phyloP scores from a whole-genome alignment of 2,797 vertebrate species.

The Bovichtus variegatus region DNA sequence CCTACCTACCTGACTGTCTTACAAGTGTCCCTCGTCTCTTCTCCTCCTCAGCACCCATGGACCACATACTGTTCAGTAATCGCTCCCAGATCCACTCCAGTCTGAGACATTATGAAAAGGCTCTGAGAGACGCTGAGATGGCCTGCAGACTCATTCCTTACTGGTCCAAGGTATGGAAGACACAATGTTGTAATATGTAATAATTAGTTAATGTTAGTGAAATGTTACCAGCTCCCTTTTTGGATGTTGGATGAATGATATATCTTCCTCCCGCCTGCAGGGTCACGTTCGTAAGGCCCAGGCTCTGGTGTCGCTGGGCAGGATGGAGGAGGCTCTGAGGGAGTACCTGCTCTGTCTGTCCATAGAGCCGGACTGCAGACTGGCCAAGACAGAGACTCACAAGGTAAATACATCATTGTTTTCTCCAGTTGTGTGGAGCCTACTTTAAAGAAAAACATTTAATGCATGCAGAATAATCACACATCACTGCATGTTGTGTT shows the following conservation, averaged over 20 bases:
- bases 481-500: neutral
- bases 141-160: constrained; percentile 90
- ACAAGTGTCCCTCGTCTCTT: neutral
- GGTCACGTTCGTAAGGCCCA: constrained; percentile 92
- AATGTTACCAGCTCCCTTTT: neutral
- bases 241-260: neutral
- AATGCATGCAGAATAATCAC: neutral
- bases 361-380: constrained; percentile 88
- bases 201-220: neutral
- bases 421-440: neutral
- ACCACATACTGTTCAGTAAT: constrained; percentile 93
- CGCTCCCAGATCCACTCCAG: constrained; percentile 92
- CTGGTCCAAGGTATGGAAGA: constrained; percentile 90
- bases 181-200: neutral
- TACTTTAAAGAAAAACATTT: neutral
- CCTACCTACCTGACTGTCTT: neutral
- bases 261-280: constrained; percentile 70
- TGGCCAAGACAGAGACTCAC: constrained; percentile 87
- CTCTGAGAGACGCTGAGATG: constrained; percentile 88
- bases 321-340: constrained; percentile 90
- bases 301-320: constrained; percentile 88
- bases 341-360: constrained; percentile 92
- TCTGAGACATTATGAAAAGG: constrained; percentile 87
- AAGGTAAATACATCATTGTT: constrained; percentile 79
- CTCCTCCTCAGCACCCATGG: constrained; percentile 86